These are phyloP conservation scores for Nyctibius bracteatus DNA, from an alignment of 2,113 vertebrate species.

Conservation along the genomic window DNA sequence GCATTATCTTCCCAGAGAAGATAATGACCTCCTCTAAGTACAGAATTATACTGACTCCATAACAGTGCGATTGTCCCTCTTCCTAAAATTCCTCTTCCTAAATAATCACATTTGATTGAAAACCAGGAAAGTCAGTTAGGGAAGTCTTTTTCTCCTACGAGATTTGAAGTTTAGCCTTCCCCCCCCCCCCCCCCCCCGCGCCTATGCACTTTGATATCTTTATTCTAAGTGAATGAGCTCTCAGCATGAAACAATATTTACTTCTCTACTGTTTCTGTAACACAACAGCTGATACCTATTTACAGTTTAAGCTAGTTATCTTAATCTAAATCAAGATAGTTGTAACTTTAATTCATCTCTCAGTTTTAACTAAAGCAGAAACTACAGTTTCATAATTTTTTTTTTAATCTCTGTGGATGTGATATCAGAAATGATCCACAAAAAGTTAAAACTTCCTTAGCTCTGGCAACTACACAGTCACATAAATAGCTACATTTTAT, in stretches of 20 bases:
- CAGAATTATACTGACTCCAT: not conserved
- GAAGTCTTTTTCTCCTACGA: not conserved
- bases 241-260: not conserved
- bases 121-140: not conserved
- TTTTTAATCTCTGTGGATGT: not conserved
- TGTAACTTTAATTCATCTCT: not conserved
- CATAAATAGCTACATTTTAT: not conserved
- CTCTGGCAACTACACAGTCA: not conserved
- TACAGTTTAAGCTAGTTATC: not conserved
- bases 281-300: not conserved
- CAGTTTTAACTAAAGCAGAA: not conserved
- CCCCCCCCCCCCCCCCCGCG: accelerated
- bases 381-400: not conserved
- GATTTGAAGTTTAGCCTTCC: not conserved
- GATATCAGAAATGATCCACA: not conserved
- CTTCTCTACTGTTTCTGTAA: not conserved
- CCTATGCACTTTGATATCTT: not conserved
- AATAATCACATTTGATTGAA: not conserved
- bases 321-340: not conserved
- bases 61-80: not conserved
- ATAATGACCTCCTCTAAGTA: not conserved
- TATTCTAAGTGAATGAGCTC: not conserved
- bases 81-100: not conserved
- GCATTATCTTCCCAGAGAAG: not conserved
- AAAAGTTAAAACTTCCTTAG: not conserved